Evolutionary conservation across 2,797 vertebrate species (phyloP).

Genomic region (Erethizon dorsatum): DNA sequence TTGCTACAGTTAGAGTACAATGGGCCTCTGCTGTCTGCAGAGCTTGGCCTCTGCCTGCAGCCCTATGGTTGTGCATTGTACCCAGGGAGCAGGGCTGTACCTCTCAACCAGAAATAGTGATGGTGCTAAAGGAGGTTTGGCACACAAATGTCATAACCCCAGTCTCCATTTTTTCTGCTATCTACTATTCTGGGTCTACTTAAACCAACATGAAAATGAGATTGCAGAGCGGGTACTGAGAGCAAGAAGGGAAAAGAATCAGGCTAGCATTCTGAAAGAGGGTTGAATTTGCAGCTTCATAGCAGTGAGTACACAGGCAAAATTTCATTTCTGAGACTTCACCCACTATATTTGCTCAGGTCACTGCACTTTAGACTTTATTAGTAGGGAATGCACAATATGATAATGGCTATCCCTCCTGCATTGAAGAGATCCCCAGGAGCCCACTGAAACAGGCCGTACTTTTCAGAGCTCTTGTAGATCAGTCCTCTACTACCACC

Average conservation of each 20-base stretch:
- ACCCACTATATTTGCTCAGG: not conserved
- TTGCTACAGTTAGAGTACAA: conserved; percentile 39
- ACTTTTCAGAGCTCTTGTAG: not conserved
- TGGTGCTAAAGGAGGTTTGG: conserved; percentile 66
- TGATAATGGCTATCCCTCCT: not conserved
- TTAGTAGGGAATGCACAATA: not conserved
- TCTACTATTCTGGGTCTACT: not conserved
- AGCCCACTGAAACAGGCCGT: not conserved
- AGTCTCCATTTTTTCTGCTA: not conserved
- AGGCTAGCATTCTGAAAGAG: not conserved
- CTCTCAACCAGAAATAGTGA: conserved; percentile 58
- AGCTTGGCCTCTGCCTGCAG: not conserved
- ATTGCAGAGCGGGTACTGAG: conserved; percentile 59
- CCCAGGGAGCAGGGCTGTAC: not conserved
- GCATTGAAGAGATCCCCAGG: not conserved
- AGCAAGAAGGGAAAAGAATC: not conserved
- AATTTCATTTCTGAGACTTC: not conserved
- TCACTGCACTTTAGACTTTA: not conserved
- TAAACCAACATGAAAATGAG: conserved; percentile 24
- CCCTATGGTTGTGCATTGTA: not conserved
- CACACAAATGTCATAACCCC: not conserved
- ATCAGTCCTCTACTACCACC: not conserved
- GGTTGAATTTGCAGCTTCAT: not conserved
- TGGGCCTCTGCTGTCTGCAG: not conserved
- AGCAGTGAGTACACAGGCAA: not conserved